phyloP scores from a whole-genome alignment of 2,797 vertebrate species.

The Tokudaia tokunoshimensis region DNA sequence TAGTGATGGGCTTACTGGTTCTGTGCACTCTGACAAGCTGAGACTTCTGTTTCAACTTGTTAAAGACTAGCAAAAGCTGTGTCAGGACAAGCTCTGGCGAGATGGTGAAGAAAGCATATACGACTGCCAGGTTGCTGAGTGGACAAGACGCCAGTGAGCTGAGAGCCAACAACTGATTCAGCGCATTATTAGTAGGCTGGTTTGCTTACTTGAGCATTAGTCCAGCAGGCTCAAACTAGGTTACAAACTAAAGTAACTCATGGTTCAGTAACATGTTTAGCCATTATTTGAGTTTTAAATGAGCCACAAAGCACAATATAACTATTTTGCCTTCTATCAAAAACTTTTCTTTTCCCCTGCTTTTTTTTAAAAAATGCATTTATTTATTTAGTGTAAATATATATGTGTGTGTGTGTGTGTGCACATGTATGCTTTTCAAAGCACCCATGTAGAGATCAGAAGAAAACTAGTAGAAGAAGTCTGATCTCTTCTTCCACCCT shows the following conservation, averaged over 20 bases:
- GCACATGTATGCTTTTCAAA: neutral
- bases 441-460: neutral
- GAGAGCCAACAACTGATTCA: slow-evolving; percentile 77
- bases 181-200: slow-evolving; percentile 36
- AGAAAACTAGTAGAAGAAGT: neutral
- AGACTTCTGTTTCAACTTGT: slow-evolving; percentile 76
- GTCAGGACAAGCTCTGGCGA: slow-evolving; percentile 59
- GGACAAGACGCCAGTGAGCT: slow-evolving; percentile 62
- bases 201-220: slow-evolving; percentile 69
- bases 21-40: neutral
- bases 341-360: neutral
- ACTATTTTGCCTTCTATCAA: slow-evolving; percentile 23
- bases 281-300: neutral
- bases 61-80: slow-evolving; percentile 58
- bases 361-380: neutral
- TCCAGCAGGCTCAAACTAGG: slow-evolving; percentile 56
- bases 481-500: neutral
- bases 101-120: slow-evolving; percentile 59
- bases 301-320: slow-evolving; percentile 29
- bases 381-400: neutral
- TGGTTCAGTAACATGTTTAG: slow-evolving; percentile 42
- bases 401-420: neutral
- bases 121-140: slow-evolving; percentile 71
- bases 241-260: slow-evolving; percentile 67
- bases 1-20: slow-evolving; percentile 46